Base-by-base conservation (phyloP, 2,888 invertebrate genomes). In the Sphinx pinastri region DNA sequence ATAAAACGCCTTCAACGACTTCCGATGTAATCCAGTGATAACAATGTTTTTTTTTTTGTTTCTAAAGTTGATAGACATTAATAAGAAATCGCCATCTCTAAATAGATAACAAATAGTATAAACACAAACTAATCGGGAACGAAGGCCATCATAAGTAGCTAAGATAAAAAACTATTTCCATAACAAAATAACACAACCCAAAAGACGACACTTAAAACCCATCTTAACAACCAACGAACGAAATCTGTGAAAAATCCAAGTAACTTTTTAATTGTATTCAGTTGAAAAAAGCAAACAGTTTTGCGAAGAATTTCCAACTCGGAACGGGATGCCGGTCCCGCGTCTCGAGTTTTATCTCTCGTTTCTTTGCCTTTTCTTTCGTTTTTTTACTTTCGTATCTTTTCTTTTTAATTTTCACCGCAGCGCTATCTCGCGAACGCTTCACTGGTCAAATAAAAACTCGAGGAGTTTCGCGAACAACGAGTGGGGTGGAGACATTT, bases 371-470 rank as follows among this genome's bases (percentile, higher is more conserved):
- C 75, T 81, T 88, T 88, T 88, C 84, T 84, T 80, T 76, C 73
- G 68, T 76, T 77, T 74, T 77, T 81, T 79, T 49, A n/a, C 58
- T 70, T 55, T 55, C 55, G 55, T 55, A 38, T 45, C 76, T 72
- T 83, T 83, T 89, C 89, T 89, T 90, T 93, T 93, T 90, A 92
- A 93, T 92, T 93, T 93, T 89, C 92, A 88, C 88, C 91, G 87
- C 91, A 86, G 85, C 89, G 94, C 91, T 94, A 94, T 94, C 94
- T 93, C 82, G 88, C 88, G 91, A 92, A 94, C 92, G 94, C 94
- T 94, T 93, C 94, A 94, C 93, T 92, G 94, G 94, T 93, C 94
- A 93, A 93, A 94, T 93, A 93, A 93, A 93, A 94, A 93, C 93
- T 93, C 92, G 88, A 91, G 87, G 90, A 93, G 92, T 90, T 92